Evolutionary conservation across 1,140 invertebrate species (phyloP).

Genomic region (Ips nitidus): DNA sequence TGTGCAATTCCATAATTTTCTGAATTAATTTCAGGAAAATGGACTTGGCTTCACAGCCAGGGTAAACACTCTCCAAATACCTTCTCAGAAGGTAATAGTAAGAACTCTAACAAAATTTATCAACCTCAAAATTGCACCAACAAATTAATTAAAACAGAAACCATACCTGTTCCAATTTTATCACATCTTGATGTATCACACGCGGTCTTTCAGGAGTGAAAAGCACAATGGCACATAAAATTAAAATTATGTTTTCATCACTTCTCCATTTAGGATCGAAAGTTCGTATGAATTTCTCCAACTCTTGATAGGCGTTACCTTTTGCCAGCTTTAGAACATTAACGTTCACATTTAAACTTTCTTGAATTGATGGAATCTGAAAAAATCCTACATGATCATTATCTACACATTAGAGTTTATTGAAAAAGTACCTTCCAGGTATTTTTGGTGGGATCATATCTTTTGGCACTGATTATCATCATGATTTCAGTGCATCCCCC

Average conservation of each 20-base stretch:
- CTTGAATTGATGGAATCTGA: constrained; percentile 73
- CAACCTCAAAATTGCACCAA: neutral
- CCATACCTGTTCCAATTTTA: constrained; percentile 80
- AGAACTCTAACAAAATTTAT: constrained; percentile 67
- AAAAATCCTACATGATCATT: constrained; percentile 20
- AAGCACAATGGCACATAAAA: constrained; percentile 85
- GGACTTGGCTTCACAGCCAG: constrained; percentile 80
- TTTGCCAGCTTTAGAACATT: constrained; percentile 85
- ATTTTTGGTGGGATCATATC: constrained; percentile 81
- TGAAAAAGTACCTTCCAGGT: constrained; percentile 72
- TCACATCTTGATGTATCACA: constrained; percentile 80
- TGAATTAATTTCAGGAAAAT: constrained; percentile 84
- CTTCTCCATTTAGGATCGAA: constrained; percentile 77
- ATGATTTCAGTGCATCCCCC: constrained; percentile 90
- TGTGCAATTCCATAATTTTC: constrained; percentile 83
- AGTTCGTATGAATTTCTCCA: constrained; percentile 77
- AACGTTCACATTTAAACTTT: constrained; percentile 74
- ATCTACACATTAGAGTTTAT: neutral
- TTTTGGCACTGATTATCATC: constrained; percentile 84
- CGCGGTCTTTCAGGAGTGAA: constrained; percentile 81
- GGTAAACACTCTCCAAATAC: constrained; percentile 82
- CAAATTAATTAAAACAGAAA: neutral
- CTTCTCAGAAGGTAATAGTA: constrained; percentile 85
- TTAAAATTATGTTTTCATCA: constrained; percentile 87
- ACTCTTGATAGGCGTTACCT: constrained; percentile 82